Conservation (phyloP, 2,888 invertebrate genomes). For the Mylabris sibirica region DNA sequence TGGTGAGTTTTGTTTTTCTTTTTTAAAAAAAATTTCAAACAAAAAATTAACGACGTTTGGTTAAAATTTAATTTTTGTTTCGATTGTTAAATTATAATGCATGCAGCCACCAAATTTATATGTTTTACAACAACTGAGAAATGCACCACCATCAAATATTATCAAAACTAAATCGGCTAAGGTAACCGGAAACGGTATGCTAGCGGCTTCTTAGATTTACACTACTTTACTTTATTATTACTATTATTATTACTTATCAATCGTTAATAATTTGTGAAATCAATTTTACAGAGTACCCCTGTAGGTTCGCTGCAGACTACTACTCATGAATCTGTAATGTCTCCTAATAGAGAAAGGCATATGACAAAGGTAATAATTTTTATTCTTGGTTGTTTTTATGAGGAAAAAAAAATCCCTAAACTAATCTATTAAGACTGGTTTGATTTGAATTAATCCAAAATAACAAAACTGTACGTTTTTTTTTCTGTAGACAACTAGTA, state of each 20-base stretch:
- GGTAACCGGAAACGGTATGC: constrained; percentile 35
- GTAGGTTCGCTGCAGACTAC: constrained; percentile 92
- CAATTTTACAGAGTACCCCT: constrained; percentile 83
- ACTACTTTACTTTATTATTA: not conserved
- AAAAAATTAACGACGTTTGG: no score
- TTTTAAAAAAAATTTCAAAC: no score
- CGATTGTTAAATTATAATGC: constrained; percentile 55
- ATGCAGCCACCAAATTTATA: constrained; percentile 80
- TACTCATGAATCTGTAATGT: constrained; percentile 88
- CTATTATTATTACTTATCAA: not conserved
- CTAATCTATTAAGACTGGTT: not conserved
- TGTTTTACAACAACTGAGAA: constrained; percentile 81
- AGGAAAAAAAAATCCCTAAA: not conserved
- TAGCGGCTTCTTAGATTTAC: constrained; percentile 10
- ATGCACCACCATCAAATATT: constrained; percentile 86
- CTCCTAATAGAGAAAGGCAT: constrained; percentile 88
- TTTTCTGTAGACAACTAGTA: constrained; percentile 64
- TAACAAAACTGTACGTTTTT: not conserved
- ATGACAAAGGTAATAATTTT: constrained; percentile 68
- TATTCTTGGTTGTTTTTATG: no score
- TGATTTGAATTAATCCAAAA: constrained; percentile 3
- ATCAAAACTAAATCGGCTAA: constrained; percentile 80
- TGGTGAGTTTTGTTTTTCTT: constrained; percentile 46
- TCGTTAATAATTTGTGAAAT: constrained; percentile 2
- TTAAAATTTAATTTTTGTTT: constrained; percentile 16